Conservation (phyloP, 2,888 invertebrate species). For the Oscheius sp. region DNA sequence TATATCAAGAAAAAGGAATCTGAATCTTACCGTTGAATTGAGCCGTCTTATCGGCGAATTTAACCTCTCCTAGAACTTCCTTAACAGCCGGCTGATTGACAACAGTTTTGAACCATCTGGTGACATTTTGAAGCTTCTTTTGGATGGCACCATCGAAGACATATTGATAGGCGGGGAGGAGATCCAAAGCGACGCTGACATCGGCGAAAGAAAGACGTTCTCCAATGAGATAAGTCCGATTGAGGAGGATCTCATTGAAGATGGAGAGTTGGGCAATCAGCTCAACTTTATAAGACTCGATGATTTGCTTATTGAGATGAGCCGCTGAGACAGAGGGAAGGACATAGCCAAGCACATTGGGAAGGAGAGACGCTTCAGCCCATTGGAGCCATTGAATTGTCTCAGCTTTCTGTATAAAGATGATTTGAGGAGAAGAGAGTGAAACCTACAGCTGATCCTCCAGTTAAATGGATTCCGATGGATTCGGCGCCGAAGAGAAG, state of each 20-base stretch:
- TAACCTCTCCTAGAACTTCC: constrained; percentile 79
- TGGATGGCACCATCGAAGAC: constrained; percentile 75
- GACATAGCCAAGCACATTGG: constrained; percentile 93
- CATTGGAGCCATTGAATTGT: constrained; percentile 93
- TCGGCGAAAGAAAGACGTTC: constrained; percentile 95
- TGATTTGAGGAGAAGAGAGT: no score
- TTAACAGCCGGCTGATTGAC: constrained; percentile 85
- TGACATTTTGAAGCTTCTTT: constrained; percentile 77
- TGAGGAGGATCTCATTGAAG: constrained; percentile 83
- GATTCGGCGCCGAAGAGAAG: constrained; percentile 67
- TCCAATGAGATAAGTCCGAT: constrained; percentile 89
- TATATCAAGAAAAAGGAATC: not conserved
- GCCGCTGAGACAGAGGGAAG: constrained; percentile 87
- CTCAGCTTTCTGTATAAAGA: constrained; percentile 76
- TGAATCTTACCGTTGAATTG: constrained; percentile 77
- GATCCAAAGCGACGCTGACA: constrained; percentile 85
- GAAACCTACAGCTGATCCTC: constrained; percentile 24
- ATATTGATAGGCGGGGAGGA: constrained; percentile 82
- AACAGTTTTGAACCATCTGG: constrained; percentile 92
- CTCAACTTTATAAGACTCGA: constrained; percentile 60
- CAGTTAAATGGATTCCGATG: constrained; percentile 60
- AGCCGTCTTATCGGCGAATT: constrained; percentile 82
- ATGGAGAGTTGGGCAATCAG: constrained; percentile 78
- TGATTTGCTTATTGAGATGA: constrained; percentile 59
- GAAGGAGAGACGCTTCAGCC: constrained; percentile 86